Conservation (phyloP, 2,797 vertebrate genomes). For the Paratrypauchen microcephalus region DNA sequence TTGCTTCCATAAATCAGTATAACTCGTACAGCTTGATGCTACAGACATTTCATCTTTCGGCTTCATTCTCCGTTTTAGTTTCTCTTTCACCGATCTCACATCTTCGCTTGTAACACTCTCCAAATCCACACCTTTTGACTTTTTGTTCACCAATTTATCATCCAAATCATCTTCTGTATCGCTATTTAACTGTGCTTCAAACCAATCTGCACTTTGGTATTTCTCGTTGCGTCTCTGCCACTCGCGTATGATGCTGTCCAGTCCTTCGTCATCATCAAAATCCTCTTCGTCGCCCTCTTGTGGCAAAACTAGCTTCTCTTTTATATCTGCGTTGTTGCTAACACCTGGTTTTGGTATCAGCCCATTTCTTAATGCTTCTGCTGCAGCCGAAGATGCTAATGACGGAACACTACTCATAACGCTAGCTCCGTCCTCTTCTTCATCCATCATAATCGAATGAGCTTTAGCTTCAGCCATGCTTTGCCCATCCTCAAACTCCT, state of each 20-base stretch:
- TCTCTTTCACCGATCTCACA: slow-evolving; percentile 77
- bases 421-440: slow-evolving; percentile 87
- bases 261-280: slow-evolving; percentile 65
- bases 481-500: slow-evolving; percentile 66
- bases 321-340: not conserved
- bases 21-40: slow-evolving; percentile 75
- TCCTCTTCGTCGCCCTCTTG: slow-evolving; percentile 27
- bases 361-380: slow-evolving; percentile 44
- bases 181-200: slow-evolving; percentile 73
- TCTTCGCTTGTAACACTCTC: slow-evolving; percentile 88
- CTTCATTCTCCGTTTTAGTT: slow-evolving; percentile 66
- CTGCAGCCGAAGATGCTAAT: slow-evolving; percentile 70
- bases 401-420: slow-evolving; percentile 81
- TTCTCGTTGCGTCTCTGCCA: slow-evolving; percentile 91
- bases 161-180: slow-evolving; percentile 61
- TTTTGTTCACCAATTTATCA: not conserved
- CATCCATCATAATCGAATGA: slow-evolving; percentile 86
- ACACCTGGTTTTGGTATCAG: not conserved
- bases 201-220: slow-evolving; percentile 80
- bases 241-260: slow-evolving; percentile 80
- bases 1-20: slow-evolving; percentile 89
- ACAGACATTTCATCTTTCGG: slow-evolving; percentile 16
- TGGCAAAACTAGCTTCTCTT: slow-evolving; percentile 18
- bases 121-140: slow-evolving; percentile 63
- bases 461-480: slow-evolving; percentile 81